Evolutionary conservation across 2,888 invertebrate species (phyloP).

Genomic region (Drosophila quinaria): DNA sequence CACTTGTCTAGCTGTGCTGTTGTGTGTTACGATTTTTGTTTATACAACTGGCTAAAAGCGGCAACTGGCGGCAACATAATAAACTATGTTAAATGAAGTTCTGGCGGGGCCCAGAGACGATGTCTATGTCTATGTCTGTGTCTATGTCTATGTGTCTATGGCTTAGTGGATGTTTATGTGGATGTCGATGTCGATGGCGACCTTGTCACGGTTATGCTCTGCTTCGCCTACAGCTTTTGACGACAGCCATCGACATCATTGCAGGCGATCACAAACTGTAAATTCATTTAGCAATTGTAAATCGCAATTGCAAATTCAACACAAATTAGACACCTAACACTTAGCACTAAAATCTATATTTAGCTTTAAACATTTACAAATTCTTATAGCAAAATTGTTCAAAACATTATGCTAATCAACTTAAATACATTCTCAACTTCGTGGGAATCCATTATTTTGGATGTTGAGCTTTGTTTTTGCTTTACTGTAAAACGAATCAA

Average conservation of each 20-base stretch:
- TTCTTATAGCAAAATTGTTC: background rate
- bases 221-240: conserved; percentile 55
- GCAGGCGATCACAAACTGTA: conserved; percentile 29
- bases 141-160: conserved; percentile 13
- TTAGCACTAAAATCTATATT: background rate
- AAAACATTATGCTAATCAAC: background rate
- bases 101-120: conserved; percentile 35
- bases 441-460: too few species aligned
- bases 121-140: conserved; percentile 9
- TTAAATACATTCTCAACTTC: background rate
- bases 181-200: conserved; percentile 34
- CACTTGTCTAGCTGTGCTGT: too few species aligned
- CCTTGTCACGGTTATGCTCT: conserved; percentile 75
- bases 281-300: conserved; percentile 33
- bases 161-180: conserved; percentile 5
- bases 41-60: conserved; percentile 60
- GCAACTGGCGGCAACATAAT: conserved; percentile 28
- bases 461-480: too few species aligned
- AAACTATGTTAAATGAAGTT: conserved; percentile 68
- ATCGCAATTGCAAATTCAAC: conserved; percentile 24
- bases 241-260: conserved; percentile 36
- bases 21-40: conserved; percentile 43
- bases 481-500: background rate
- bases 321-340: background rate
- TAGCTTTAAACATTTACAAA: background rate